Evolutionary conservation across 1,140 invertebrate species (phyloP).

Genomic region (Aradophagus sp.): DNA sequence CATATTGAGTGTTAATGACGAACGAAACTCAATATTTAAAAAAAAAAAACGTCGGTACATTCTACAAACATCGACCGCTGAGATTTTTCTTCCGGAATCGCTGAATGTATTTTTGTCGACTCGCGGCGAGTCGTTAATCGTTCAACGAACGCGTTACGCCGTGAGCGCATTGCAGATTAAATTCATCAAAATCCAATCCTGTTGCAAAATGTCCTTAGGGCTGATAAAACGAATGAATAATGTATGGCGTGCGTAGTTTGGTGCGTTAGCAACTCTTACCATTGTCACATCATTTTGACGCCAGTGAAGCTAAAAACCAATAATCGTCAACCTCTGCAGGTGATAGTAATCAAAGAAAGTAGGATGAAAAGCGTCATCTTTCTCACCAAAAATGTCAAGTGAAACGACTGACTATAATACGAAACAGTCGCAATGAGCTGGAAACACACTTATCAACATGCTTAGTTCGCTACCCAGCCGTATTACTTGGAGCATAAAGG

Average conservation of each 20-base stretch:
- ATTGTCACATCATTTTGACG: conserved; percentile 54
- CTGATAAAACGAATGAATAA: conserved; percentile 70
- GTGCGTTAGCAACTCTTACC: conserved; percentile 45
- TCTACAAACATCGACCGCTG: conserved; percentile 37
- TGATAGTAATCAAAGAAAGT: no score
- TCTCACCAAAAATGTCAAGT: no score
- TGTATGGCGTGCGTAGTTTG: conserved; percentile 62
- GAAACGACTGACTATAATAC: no score
- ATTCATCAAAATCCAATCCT: conserved; percentile 75
- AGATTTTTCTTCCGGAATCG: conserved; percentile 24
- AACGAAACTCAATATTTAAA: no score
- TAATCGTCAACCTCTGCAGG: no score
- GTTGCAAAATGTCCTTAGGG: conserved; percentile 59
- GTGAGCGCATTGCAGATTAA: conserved; percentile 73
- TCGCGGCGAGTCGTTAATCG: conserved; percentile 66
- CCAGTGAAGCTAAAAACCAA: no score
- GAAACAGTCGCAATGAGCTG: no score
- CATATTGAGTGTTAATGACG: no score
- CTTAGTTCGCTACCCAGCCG: no score
- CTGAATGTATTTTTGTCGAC: conserved; percentile 31
- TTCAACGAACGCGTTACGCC: conserved; percentile 57
- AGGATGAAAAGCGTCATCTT: no score
- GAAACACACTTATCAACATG: no score
- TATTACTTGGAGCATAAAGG: no score
- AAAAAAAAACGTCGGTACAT: conserved; percentile 2